phyloP scores from a whole-genome alignment of 2,888 invertebrate species.

The Cheilosia scutellata region DNA sequence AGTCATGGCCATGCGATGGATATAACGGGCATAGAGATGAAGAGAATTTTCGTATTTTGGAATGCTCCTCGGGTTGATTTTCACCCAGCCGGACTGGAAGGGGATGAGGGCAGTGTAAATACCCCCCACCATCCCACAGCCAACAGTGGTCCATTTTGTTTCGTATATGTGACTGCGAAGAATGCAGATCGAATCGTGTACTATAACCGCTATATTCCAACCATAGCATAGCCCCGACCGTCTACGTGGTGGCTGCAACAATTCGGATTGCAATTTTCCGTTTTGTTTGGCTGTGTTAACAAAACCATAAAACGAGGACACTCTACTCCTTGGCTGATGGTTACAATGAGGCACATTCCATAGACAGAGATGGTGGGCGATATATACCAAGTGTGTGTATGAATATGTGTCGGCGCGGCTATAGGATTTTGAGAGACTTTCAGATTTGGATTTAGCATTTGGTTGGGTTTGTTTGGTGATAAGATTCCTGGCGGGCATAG shows the following conservation, averaged over 20 bases:
- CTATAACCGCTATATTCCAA: conserved; percentile 61
- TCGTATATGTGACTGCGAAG: conserved; percentile 17
- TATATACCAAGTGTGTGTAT: not conserved
- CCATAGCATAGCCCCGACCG: conserved; percentile 25
- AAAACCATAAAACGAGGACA: conserved; percentile 67
- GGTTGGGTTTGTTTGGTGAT: conserved; percentile 59
- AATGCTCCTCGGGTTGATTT: conserved; percentile 47
- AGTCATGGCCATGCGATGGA: not conserved
- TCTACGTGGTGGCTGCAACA: conserved; percentile 51
- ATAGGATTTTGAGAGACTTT: conserved; percentile 59
- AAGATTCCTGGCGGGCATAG: conserved; percentile 68
- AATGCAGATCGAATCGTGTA: conserved; percentile 67
- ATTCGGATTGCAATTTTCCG: conserved; percentile 70
- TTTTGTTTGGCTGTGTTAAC: conserved; percentile 72
- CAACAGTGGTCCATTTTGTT: conserved; percentile 30
- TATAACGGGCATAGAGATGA: not conserved
- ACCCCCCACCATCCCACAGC: not conserved
- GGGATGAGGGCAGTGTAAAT: conserved; percentile 28
- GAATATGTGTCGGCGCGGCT: conserved; percentile 36
- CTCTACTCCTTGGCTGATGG: not conserved
- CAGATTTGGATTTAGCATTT: conserved; percentile 66
- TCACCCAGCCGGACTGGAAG: conserved; percentile 1
- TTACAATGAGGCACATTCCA: conserved; percentile 11
- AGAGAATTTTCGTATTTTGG: conserved; percentile 30
- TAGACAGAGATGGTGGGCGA: not conserved